Evolutionary conservation across 2,888 invertebrate genomes (phyloP), one percentile per base, ranked within the genome.

Genomic region (Lithophane leautieri): DNA sequence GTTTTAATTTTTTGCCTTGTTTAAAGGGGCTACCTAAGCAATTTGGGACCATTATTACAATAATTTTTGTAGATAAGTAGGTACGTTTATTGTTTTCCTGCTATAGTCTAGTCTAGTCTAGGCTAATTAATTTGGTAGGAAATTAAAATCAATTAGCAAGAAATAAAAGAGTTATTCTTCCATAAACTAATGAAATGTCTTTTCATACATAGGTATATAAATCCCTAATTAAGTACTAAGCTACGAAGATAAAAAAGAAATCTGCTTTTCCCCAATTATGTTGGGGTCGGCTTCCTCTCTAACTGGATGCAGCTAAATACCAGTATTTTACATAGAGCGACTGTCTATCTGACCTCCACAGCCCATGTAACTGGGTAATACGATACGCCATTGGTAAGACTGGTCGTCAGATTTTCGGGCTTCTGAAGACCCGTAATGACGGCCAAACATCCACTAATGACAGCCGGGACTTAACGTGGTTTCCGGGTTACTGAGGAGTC

Each of bases 1-100:
- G 65, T 56, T 73, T 47, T 73, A 42, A 60, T 47, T 78, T 78
- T n/a, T 62, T 66, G 7, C 19, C 11, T 40, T 65, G 40, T 28
- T 61, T 54, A 22, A 9, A 28, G 7, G 71, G 42, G 8, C 22
- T 71, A n/a, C 28, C 14, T 0, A 4, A 56, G 34, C 7, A 19
- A 73, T 73, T n/a, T 42, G 6, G 22, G 12, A 16, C 9, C 8
- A 28, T 42, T 9, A 68, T 40, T 11, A 22, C 6, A 52, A 6
- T 6, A 14, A 22, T 50, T 1, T 50, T 50, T 69, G 19, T 50
- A 25, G 16, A 58, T 16, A 9, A 28, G 3, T 62, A 4, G 16
- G 16, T 65, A 8, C 25, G 40, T 68, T n/a, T n/a, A n/a, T n/a
- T n/a, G n/a, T 70, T n/a, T 44, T 65, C 16, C 7, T 28, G 16